Percentiles rank a stretch among this genome's conserved stretches.
These are phyloP conservation scores for Anas bernieri DNA, from an alignment of 2,797 vertebrate species.

Conservation along the genomic window DNA sequence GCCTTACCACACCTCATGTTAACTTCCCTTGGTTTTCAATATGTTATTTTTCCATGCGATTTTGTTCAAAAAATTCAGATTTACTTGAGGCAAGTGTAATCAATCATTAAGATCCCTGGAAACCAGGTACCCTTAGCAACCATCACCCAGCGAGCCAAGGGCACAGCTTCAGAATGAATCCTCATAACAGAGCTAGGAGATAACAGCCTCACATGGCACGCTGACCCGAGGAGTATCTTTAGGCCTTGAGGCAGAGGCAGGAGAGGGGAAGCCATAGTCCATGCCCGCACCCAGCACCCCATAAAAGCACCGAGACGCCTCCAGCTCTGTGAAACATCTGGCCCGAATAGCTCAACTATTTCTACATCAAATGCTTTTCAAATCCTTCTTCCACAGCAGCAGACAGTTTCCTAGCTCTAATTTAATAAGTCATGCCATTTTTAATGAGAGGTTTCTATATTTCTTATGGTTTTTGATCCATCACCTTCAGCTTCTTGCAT, in stretches of 20 bases:
- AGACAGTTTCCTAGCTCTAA: not conserved
- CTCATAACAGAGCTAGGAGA: not conserved
- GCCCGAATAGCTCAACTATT: not conserved
- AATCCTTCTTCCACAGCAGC: not conserved
- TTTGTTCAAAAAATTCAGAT: not conserved
- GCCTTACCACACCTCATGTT: not conserved
- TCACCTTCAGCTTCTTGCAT: not conserved
- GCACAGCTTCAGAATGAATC: not conserved
- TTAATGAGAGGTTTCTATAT: not conserved
- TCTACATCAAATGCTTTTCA: not conserved
- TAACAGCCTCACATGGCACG: not conserved
- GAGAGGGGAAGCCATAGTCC: not conserved
- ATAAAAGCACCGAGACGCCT: accelerated
- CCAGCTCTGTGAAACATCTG: not conserved
- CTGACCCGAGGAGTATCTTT: not conserved
- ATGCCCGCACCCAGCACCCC: not conserved
- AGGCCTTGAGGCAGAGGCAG: not conserved
- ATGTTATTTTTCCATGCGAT: not conserved
- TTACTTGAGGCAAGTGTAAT: not conserved
- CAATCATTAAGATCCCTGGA: not conserved
- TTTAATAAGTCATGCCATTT: not conserved
- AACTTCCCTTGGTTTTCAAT: not conserved
- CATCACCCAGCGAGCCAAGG: not conserved
- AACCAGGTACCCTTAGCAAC: not conserved
- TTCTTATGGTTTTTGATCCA: conserved; percentile 24